Percentiles rank a stretch among this genome's conserved stretches.
Conservation (phyloP, 2,888 invertebrate genomes). For the Ariolimax columbianus region DNA sequence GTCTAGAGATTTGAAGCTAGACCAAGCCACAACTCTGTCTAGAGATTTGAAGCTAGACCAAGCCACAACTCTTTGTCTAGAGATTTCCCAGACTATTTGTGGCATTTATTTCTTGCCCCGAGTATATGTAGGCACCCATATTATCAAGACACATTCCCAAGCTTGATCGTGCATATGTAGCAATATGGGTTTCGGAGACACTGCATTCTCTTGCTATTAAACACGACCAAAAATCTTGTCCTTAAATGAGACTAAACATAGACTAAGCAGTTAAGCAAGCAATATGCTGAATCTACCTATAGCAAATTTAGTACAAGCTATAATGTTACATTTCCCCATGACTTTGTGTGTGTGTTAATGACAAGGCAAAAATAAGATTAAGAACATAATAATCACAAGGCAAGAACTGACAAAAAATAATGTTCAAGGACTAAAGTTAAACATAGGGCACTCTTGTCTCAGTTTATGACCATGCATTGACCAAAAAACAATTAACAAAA, state of each 20-base stretch:
- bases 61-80: too few relatives aligned
- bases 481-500: background rate
- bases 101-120: too few relatives aligned
- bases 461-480: background rate
- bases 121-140: too few relatives aligned
- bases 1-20: too few relatives aligned
- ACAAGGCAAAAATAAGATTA: background rate
- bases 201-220: too few relatives aligned
- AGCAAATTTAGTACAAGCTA: slow-evolving; percentile 18
- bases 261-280: slow-evolving; percentile 3
- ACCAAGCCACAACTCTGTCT: too few relatives aligned
- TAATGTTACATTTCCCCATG: background rate
- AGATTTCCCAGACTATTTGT: too few relatives aligned
- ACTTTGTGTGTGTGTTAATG: background rate
- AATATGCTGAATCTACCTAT: background rate
- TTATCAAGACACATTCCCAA: too few relatives aligned
- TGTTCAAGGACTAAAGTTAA: background rate
- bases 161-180: too few relatives aligned
- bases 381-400: background rate
- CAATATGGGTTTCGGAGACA: too few relatives aligned
- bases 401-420: background rate
- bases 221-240: too few relatives aligned
- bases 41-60: too few relatives aligned
- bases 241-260: background rate
- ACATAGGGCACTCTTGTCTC: background rate